Conservation (phyloP, 2,113 vertebrate genomes). For the Bungarus multicinctus region DNA sequence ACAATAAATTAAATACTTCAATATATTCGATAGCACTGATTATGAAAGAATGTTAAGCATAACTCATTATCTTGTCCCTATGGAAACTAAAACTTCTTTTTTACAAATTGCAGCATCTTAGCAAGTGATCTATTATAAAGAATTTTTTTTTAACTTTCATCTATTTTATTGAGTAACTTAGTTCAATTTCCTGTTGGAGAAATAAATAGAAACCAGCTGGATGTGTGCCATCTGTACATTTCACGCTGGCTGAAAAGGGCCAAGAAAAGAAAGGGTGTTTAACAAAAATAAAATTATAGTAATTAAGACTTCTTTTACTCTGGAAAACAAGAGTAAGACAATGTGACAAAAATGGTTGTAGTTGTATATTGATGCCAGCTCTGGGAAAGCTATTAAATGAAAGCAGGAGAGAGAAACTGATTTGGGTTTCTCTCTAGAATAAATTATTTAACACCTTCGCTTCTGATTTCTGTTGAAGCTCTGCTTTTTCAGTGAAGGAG, state of each 20-base stretch:
- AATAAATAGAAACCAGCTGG: neutral
- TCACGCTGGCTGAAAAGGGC: neutral
- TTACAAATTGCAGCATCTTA: neutral
- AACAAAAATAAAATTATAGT: constrained; percentile 28
- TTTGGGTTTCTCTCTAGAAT: neutral
- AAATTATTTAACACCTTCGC: constrained; percentile 1
- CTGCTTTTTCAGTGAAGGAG: neutral
- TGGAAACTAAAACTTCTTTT: constrained; percentile 20
- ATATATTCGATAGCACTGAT: neutral
- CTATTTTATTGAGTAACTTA: neutral
- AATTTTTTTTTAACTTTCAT: neutral
- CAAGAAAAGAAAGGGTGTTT: neutral
- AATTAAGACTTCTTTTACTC: constrained; percentile 18
- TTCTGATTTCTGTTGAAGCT: neutral
- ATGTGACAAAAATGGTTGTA: neutral
- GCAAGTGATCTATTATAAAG: neutral
- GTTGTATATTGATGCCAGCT: neutral
- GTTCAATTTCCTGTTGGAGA: constrained; percentile 20
- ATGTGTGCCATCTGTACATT: constrained; percentile 5
- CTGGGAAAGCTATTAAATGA: neutral
- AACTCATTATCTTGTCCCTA: constrained; percentile 24
- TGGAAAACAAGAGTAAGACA: constrained; percentile 20
- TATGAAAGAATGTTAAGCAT: neutral
- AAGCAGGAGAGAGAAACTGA: constrained; percentile 9
- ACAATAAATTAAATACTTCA: neutral